phyloP scores from a whole-genome alignment of 2,888 invertebrate species.

The Drosophila cracens region DNA sequence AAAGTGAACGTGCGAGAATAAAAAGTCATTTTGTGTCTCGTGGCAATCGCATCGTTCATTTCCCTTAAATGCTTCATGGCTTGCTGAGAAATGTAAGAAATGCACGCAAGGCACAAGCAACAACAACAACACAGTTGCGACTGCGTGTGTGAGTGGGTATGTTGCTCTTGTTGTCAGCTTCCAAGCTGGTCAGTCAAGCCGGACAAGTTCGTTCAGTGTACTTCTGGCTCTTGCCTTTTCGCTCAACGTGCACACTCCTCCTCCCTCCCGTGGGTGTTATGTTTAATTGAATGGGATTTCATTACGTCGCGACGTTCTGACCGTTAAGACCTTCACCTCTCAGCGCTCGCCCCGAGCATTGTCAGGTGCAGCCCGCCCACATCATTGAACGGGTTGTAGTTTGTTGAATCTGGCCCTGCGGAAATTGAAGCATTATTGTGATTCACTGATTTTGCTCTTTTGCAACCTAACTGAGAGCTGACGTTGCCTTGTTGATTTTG shows the following conservation, averaged over 20 bases:
- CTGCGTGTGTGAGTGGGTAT: not conserved
- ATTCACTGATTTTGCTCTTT: constrained; percentile 77
- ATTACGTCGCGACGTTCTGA: constrained; percentile 66
- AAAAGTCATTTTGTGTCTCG: constrained; percentile 60
- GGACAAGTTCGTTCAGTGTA: constrained; percentile 8
- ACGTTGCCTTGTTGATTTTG: constrained; percentile 77
- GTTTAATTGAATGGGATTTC: constrained; percentile 80
- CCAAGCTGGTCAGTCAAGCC: constrained; percentile 38
- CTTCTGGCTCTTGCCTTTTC: constrained; percentile 7
- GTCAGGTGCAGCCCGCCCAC: constrained; percentile 33
- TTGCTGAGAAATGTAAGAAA: constrained; percentile 41
- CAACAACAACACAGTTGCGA: not conserved
- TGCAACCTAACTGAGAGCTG: constrained; percentile 17
- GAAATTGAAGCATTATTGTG: constrained; percentile 82
- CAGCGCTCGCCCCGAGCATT: constrained; percentile 8
- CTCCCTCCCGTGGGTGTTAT: constrained; percentile 56
- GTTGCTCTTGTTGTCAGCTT: constrained; percentile 22
- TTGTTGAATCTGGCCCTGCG: constrained; percentile 54
- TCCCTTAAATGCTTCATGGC: constrained; percentile 46
- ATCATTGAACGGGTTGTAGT: constrained; percentile 41
- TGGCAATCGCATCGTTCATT: constrained; percentile 53
- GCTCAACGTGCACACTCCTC: not conserved
- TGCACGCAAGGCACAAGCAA: constrained; percentile 37
- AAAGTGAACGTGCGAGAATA: constrained; percentile 51
- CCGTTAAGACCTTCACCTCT: constrained; percentile 15